A percentile compares a stretch with the other conserved stretches of the same genome.
phyloP scores from a whole-genome alignment of 2,113 vertebrate genomes.

The Nansenia antarctica region DNA sequence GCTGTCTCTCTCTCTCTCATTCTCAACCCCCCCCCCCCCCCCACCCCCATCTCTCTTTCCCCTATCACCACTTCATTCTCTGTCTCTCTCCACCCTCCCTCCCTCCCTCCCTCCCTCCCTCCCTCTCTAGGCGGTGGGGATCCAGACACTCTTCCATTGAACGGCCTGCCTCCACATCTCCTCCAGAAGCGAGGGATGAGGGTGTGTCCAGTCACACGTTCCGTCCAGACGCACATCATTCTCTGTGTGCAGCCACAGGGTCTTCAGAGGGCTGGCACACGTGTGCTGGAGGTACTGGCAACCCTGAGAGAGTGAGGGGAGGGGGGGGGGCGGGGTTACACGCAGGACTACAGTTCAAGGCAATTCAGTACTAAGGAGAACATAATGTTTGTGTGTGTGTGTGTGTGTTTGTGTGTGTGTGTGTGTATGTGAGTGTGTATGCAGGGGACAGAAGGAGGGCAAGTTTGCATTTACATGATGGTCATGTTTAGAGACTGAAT shows the following conservation, averaged over 20 bases:
- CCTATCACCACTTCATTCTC: not conserved
- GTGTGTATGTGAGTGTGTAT: no score
- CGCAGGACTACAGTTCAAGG: no score
- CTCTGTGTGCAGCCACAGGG: constrained; percentile 75
- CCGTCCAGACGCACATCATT: constrained; percentile 46
- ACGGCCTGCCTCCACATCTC: constrained; percentile 79
- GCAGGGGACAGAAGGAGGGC: not conserved
- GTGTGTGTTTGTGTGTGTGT: no score
- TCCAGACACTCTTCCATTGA: constrained; percentile 87
- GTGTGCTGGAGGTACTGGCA: constrained; percentile 84
- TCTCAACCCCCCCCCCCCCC: not conserved
- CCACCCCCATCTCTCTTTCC: not conserved
- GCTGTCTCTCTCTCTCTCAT: no score
- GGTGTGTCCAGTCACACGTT: constrained; percentile 53
- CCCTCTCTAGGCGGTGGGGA: constrained; percentile 78
- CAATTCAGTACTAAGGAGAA: no score
- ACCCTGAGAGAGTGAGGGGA: constrained; percentile 67
- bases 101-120: not conserved
- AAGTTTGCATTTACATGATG: not conserved
- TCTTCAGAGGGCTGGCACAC: constrained; percentile 82
- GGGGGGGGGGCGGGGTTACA: no score
- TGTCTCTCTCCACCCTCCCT: not conserved
- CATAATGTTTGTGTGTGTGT: no score
- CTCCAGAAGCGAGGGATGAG: constrained; percentile 54
- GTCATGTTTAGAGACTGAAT: no score